Percentiles rank a stretch among this genome's conserved stretches.
Evolutionary conservation across 2,888 invertebrate species (phyloP).

Genomic region (Limnephilus lunatus): DNA sequence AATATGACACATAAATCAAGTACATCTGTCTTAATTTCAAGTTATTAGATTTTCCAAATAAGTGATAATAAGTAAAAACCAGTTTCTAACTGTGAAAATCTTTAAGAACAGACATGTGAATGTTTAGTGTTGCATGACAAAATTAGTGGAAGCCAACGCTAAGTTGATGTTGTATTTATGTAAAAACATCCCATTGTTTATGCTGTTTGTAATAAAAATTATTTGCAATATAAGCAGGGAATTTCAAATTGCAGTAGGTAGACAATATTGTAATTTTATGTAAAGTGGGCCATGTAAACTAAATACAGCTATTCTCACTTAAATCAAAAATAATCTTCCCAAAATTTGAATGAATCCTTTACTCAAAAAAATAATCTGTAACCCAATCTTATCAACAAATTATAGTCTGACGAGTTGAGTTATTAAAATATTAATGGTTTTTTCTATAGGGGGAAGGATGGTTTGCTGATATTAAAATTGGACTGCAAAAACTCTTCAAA

Average conservation of each 20-base stretch:
- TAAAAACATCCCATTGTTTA: background rate
- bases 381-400: background rate
- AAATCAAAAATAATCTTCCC: background rate
- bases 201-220: background rate
- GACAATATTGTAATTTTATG: background rate
- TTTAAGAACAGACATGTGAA: conserved; percentile 21
- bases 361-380: background rate
- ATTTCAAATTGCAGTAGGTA: background rate
- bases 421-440: background rate
- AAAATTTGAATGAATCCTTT: background rate
- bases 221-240: no score
- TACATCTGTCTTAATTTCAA: background rate
- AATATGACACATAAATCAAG: background rate
- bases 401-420: background rate
- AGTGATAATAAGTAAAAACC: background rate
- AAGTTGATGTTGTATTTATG: conserved; percentile 21
- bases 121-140: conserved; percentile 39
- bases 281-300: background rate
- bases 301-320: background rate
- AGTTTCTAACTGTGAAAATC: conserved; percentile 22
- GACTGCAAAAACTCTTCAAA: conserved; percentile 9
- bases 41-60: background rate
- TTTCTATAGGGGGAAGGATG: conserved; percentile 40
- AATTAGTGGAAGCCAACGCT: conserved; percentile 29
- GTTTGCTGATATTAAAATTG: conserved; percentile 33